phyloP scores from a whole-genome alignment of 1,140 invertebrate genomes.

The Lycorma delicatula region DNA sequence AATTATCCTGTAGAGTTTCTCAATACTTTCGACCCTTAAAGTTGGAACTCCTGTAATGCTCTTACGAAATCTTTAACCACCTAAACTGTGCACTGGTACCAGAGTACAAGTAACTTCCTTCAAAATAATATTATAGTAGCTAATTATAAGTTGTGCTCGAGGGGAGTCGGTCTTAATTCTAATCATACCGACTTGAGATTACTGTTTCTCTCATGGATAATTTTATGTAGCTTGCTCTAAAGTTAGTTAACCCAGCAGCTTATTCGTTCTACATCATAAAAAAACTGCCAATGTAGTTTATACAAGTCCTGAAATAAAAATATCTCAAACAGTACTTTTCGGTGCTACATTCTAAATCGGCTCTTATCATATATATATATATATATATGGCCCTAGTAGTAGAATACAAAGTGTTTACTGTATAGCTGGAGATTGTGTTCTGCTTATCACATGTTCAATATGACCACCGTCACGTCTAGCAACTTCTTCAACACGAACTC shows the following conservation, averaged over 20 bases:
- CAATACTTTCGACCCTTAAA: constrained; percentile 33
- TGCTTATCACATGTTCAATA: too few species aligned
- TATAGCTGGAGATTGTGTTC: too few species aligned
- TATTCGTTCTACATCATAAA: neutral
- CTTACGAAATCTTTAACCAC: constrained; percentile 37
- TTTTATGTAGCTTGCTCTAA: neutral
- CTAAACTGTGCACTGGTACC: constrained; percentile 40
- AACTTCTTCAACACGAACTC: too few species aligned
- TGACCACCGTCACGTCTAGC: too few species aligned
- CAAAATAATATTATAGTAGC: constrained; percentile 26
- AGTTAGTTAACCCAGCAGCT: neutral
- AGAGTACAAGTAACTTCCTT: constrained; percentile 32
- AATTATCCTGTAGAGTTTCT: constrained; percentile 37
- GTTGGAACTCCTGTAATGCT: constrained; percentile 38
- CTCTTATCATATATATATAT: too few species aligned
- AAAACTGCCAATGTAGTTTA: neutral
- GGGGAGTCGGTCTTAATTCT: constrained; percentile 30
- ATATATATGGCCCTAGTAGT: too few species aligned
- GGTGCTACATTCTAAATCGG: too few species aligned
- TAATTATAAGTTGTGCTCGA: constrained; percentile 34
- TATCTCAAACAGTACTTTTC: too few species aligned
- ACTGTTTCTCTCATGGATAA: neutral
- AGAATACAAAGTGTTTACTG: too few species aligned
- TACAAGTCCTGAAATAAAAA: too few species aligned
- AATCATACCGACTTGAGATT: constrained; percentile 30